Percentiles rank a stretch among this genome's conserved stretches.
Evolutionary conservation across 2,113 vertebrate species (phyloP).

Genomic region (Sphaerodactylus townsendi): DNA sequence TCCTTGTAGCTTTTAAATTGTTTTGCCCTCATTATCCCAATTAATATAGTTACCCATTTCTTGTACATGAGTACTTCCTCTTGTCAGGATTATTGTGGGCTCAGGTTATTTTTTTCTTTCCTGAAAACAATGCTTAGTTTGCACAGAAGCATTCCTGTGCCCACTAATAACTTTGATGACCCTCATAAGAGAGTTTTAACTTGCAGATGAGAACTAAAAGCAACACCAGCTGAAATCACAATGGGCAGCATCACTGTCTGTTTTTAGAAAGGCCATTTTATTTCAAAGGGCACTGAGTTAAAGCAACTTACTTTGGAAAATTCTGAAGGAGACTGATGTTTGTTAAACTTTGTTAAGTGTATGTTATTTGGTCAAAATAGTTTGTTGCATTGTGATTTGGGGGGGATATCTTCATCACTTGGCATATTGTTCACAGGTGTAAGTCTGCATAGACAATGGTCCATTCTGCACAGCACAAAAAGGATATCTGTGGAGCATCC

Average conservation of each 20-base stretch:
- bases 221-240: not conserved
- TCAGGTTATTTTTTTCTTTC: not conserved
- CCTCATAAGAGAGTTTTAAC: not conserved
- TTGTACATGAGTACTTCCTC: not conserved
- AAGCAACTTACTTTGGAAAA: no score
- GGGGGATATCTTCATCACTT: no score
- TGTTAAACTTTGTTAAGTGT: no score
- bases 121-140: not conserved
- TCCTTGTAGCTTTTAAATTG: not conserved
- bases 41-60: not conserved
- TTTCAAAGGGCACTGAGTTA: no score
- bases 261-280: no score
- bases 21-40: not conserved
- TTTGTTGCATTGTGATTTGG: no score
- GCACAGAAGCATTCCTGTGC: not conserved
- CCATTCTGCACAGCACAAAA: no score
- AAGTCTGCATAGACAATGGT: no score
- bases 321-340: no score
- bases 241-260: not conserved
- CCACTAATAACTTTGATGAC: not conserved
- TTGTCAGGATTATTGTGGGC: not conserved
- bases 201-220: not conserved
- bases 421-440: no score
- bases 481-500: no score
- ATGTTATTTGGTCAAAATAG: no score